Evolutionary conservation across 2,888 invertebrate species (phyloP).

Genomic region (Keiferia lycopersicella): DNA sequence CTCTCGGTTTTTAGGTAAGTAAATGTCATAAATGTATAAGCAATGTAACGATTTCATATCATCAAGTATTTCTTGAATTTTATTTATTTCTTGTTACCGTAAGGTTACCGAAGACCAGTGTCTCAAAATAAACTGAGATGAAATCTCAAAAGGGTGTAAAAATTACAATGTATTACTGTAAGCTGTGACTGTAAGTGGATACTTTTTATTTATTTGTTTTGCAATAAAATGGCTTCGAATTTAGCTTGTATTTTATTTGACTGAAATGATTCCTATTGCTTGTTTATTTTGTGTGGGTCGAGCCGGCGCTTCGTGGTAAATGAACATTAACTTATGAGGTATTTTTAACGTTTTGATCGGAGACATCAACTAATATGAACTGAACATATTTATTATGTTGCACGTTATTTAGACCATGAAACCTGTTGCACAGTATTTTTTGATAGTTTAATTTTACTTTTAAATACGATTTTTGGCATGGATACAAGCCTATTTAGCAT

Average conservation of each 20-base stretch:
- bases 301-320: no score
- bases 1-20: no score
- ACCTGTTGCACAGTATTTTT: no score
- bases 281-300: no score
- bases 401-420: no score
- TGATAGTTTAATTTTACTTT: no score
- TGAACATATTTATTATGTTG: no score
- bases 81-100: not conserved
- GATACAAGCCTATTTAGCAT: no score
- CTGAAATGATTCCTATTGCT: not conserved
- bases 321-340: no score
- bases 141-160: constrained; percentile 19
- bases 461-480: no score
- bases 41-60: not conserved
- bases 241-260: not conserved
- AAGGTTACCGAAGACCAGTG: constrained; percentile 11
- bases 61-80: constrained; percentile 2
- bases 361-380: no score
- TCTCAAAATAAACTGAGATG: constrained; percentile 14
- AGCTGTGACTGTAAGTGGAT: constrained; percentile 5
- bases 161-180: not conserved
- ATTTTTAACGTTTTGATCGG: no score
- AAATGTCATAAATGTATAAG: not conserved
- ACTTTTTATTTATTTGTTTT: constrained; percentile 29
- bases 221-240: constrained; percentile 28